These are phyloP conservation scores for Pachypsylla venusta DNA, from an alignment of 1,140 invertebrate genomes.

Conservation along the genomic window DNA sequence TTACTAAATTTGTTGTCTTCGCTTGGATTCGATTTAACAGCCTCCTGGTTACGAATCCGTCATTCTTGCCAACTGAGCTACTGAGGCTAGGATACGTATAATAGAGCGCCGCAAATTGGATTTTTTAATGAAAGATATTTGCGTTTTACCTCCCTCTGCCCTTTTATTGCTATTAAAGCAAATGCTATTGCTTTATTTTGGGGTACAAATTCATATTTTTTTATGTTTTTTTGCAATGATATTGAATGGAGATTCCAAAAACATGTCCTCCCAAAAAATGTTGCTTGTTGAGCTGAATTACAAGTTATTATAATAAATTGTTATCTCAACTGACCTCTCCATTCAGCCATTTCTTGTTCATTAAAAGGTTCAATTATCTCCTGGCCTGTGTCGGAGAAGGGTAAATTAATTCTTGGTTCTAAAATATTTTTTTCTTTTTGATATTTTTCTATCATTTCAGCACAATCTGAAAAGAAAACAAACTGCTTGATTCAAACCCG, in stretches of 20 bases:
- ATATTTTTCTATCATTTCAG: conserved; percentile 35
- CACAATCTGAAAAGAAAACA: conserved; percentile 26
- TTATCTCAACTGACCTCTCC: conserved; percentile 32
- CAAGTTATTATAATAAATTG: background rate
- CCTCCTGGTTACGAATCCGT: too few species aligned
- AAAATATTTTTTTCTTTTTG: conserved; percentile 34
- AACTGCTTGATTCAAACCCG: background rate
- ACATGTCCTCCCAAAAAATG: background rate
- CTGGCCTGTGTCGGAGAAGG: conserved; percentile 27
- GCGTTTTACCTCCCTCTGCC: too few species aligned
- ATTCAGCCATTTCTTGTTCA: conserved; percentile 37
- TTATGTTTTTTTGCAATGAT: too few species aligned
- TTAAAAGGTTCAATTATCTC: conserved; percentile 41
- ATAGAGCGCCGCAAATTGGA: too few species aligned
- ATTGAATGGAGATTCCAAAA: background rate
- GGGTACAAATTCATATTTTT: too few species aligned
- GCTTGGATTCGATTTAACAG: too few species aligned
- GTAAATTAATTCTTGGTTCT: conserved; percentile 31
- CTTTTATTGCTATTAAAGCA: too few species aligned
- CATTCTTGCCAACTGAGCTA: too few species aligned
- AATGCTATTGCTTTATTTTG: too few species aligned
- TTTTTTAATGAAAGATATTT: too few species aligned
- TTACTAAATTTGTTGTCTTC: too few species aligned
- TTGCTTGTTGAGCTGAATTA: background rate
- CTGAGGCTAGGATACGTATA: too few species aligned